These are phyloP conservation scores for Momotus momota DNA, from an alignment of 2,797 vertebrate species.

Conservation along the genomic window DNA sequence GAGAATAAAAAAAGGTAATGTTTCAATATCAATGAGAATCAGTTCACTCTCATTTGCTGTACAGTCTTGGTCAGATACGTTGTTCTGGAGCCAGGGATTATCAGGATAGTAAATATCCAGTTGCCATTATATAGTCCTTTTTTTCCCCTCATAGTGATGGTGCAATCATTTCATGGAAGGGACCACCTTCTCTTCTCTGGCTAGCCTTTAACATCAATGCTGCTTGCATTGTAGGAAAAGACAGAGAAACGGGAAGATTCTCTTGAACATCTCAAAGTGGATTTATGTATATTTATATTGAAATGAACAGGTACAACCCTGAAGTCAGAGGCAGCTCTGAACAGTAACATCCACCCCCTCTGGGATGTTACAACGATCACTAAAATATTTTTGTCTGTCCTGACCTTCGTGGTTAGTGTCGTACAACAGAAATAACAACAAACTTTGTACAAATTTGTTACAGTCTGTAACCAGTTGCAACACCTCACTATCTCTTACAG, in stretches of 20 bases:
- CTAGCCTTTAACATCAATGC: neutral
- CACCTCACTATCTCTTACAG: neutral
- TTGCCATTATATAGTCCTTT: neutral
- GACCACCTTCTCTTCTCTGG: neutral
- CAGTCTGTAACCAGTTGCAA: neutral
- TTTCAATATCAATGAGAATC: neutral
- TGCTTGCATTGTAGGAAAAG: neutral
- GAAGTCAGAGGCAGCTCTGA: neutral
- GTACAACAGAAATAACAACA: neutral
- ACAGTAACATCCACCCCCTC: neutral
- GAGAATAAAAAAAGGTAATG: rapidly evolving
- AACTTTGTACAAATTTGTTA: neutral
- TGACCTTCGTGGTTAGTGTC: neutral
- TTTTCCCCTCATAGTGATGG: neutral
- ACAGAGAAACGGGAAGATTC: neutral
- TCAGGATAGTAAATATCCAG: neutral
- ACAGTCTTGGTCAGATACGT: neutral
- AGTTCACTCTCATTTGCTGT: neutral
- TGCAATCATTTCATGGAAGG: neutral
- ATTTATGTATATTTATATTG: neutral
- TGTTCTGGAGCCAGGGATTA: neutral
- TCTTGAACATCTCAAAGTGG: neutral
- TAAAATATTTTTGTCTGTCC: neutral
- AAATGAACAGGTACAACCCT: neutral
- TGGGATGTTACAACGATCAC: rapidly evolving